These are phyloP conservation scores for Trissonchulus latispiculum DNA, from an alignment of 2,888 invertebrate genomes.

Conservation along the genomic window DNA sequence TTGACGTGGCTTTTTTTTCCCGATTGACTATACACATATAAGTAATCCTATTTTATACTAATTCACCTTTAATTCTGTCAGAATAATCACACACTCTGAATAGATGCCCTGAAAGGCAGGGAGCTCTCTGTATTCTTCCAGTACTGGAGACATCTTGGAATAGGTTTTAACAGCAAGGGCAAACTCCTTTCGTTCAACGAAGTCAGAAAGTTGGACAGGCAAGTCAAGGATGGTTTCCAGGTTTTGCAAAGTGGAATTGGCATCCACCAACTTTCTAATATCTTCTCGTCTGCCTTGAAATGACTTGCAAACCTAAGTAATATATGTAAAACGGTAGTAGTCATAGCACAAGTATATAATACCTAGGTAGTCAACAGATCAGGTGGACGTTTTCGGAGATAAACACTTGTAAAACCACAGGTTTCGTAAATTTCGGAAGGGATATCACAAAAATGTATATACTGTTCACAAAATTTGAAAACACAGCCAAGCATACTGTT, in stretches of 20 bases:
- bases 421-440: too few species aligned
- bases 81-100: neutral
- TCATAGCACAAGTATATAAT: too few species aligned
- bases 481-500: too few species aligned
- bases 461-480: too few species aligned
- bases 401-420: too few species aligned
- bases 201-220: neutral
- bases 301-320: neutral
- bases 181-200: slow-evolving; percentile 17
- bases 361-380: too few species aligned
- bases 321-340: too few species aligned
- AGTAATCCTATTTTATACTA: too few species aligned
- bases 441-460: too few species aligned
- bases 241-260: slow-evolving; percentile 16
- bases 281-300: slow-evolving; percentile 13
- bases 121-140: neutral
- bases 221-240: slow-evolving; percentile 14
- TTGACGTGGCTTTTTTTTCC: too few species aligned
- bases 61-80: neutral
- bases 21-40: too few species aligned
- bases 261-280: slow-evolving; percentile 6
- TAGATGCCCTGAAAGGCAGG: slow-evolving; percentile 28
- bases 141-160: neutral
- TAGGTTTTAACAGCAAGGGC: neutral
- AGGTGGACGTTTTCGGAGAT: too few species aligned